Evolutionary conservation across 2,113 vertebrate species (phyloP).

Genomic region (Eubucco bourcierii): DNA sequence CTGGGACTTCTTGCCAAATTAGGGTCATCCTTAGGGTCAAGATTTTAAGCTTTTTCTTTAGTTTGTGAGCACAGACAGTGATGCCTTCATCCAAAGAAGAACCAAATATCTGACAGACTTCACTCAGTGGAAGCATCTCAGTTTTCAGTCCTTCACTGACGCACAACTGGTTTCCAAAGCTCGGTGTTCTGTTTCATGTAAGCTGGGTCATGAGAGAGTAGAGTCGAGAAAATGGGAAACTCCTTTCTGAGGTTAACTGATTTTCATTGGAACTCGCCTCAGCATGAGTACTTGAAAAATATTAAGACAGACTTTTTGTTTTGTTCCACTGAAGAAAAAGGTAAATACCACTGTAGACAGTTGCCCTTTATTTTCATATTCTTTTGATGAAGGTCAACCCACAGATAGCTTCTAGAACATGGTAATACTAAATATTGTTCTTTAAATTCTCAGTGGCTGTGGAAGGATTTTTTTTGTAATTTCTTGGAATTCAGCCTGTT

Average conservation of each 20-base stretch:
- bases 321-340: neutral
- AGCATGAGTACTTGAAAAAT: neutral
- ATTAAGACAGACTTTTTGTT: neutral
- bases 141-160: neutral
- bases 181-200: neutral
- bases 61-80: neutral
- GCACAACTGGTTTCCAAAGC: neutral
- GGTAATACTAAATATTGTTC: neutral
- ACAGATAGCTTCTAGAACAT: neutral
- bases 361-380: neutral
- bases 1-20: neutral
- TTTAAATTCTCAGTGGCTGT: neutral
- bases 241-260: neutral
- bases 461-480: neutral
- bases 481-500: neutral
- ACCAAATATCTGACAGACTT: neutral
- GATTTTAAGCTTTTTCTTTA: neutral
- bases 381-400: slow-evolving; percentile 26
- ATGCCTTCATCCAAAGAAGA: neutral
- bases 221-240: neutral
- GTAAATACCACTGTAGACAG: neutral
- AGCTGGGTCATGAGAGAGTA: neutral
- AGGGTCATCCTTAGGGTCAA: neutral
- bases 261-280: neutral
- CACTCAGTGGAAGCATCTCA: rapidly evolving